Conservation (phyloP, 2,113 vertebrate genomes). For the Pungitius pungitius region DNA sequence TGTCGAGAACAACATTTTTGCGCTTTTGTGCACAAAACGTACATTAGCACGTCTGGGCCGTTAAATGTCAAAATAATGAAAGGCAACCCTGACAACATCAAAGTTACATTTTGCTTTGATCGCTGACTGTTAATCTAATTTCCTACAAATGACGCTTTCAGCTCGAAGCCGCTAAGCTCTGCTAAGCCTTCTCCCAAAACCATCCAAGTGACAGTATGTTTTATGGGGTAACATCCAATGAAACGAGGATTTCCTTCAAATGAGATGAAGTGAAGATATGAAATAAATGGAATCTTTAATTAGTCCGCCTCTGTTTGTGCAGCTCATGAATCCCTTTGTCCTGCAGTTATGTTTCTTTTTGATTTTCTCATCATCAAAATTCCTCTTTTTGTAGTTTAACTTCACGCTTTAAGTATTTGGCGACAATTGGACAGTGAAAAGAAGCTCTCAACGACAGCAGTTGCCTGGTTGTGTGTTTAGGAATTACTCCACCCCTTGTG, state of each 20-base stretch:
- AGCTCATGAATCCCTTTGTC: neutral
- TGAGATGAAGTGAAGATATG: constrained; percentile 8
- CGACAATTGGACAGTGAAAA: neutral
- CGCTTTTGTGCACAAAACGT: constrained; percentile 13
- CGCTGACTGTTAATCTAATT: constrained; percentile 63
- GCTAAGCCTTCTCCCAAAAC: constrained; percentile 55
- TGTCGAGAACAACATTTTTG: neutral
- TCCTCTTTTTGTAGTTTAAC: neutral
- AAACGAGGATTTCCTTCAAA: constrained; percentile 41
- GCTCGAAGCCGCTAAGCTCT: constrained; percentile 49
- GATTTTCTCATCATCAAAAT: neutral
- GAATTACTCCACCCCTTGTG: too few relatives aligned
- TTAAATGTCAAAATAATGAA: constrained; percentile 12
- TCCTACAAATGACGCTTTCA: constrained; percentile 45
- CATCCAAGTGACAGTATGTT: constrained; percentile 37
- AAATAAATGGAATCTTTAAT: constrained; percentile 1
- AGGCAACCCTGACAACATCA: constrained; percentile 47
- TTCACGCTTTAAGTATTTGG: neutral
- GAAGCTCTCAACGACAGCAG: neutral
- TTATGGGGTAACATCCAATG: constrained; percentile 29
- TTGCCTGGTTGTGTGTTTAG: too few relatives aligned
- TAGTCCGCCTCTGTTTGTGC: neutral
- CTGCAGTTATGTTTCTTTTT: neutral
- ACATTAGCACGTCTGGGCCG: constrained; percentile 20
- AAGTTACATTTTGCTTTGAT: constrained; percentile 60